Base-by-base conservation (phyloP, 1,140 invertebrate genomes). In the Adelges cooleyi region DNA sequence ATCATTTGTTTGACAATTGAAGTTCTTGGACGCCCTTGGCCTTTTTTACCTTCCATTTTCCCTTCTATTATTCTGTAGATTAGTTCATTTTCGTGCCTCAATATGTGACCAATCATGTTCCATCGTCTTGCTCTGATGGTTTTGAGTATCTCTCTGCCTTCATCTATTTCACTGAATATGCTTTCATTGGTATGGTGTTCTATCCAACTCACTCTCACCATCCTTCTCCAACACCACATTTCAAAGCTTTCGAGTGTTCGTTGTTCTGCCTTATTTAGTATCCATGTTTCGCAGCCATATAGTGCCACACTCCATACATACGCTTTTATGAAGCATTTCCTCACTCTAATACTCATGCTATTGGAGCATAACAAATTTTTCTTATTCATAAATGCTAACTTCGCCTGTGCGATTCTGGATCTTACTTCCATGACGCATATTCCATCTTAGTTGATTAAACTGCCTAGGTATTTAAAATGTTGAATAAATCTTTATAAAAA, bases 181-280 rank as follows among this genome's bases (percentile, higher is more conserved):
- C n/a, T n/a, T n/a, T n/a, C n/a, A n/a, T n/a, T n/a, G n/a, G n/a
- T n/a, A n/a, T n/a, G n/a, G 9, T 38, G 38, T 1, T 49, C 68
- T 3, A 51, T 67, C 66, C 66, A 67, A 5, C 17, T 27, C 9
- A 69, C 56, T 17, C 44, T 49, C 42, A 69, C 22, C 67, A 72
- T 71, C 48, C 49, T 66, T 62, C 68, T 42, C 59, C 69, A 71
- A 25, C 68, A 69, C 68, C 69, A 71, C 68, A 69, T 69, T n/a
- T 71, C 71, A 44, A 72, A 70, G 17, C 68, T 69, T 25, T 69
- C 65, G 17, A 72, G 67, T 13, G 52, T 67, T 11, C 46, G 27
- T 9, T 67, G 38, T 18, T 69, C 67, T n/a, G 40, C 36, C 46
- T 66, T 56, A 36, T 65, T 68, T 1, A 72, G 4, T 10, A 69